Percentiles rank a stretch among this genome's conserved stretches.
Conservation (phyloP, 2,797 vertebrate species). For the Coregonus suidteri region DNA sequence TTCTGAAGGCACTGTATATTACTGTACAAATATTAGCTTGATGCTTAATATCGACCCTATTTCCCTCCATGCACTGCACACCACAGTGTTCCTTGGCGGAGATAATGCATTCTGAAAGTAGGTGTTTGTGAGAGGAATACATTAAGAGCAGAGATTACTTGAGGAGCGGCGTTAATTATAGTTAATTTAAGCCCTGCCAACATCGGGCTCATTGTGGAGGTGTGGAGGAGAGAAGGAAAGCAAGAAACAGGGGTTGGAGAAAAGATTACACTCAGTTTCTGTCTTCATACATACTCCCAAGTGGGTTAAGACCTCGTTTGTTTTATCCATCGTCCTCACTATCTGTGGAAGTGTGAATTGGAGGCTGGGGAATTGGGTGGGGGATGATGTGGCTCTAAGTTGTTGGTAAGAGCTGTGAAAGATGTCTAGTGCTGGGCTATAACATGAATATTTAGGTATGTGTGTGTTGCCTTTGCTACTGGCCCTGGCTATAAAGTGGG, state of each 20-base stretch:
- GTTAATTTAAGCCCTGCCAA: not conserved
- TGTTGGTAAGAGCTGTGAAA: not conserved
- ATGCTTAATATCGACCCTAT: not conserved
- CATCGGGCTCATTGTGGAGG: not conserved
- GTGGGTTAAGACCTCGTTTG: not conserved
- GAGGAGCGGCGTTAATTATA: not conserved
- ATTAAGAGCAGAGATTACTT: not conserved
- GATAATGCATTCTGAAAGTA: not conserved
- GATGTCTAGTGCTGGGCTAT: not conserved
- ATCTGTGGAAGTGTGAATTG: not conserved
- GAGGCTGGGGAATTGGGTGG: not conserved
- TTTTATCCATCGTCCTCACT: not conserved
- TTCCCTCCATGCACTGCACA: not conserved
- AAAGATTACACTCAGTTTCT: not conserved
- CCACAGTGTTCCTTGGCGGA: not conserved
- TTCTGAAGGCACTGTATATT: not conserved
- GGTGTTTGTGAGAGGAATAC: not conserved
- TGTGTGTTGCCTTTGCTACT: no score
- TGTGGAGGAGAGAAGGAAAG: not conserved
- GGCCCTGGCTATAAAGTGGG: not conserved
- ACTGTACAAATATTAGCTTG: not conserved
- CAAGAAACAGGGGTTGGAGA: not conserved
- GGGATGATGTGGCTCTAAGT: not conserved
- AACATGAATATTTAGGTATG: not conserved
- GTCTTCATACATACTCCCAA: not conserved